Conservation (phyloP, 1,140 invertebrate species). For the Drosophila eugracilis region DNA sequence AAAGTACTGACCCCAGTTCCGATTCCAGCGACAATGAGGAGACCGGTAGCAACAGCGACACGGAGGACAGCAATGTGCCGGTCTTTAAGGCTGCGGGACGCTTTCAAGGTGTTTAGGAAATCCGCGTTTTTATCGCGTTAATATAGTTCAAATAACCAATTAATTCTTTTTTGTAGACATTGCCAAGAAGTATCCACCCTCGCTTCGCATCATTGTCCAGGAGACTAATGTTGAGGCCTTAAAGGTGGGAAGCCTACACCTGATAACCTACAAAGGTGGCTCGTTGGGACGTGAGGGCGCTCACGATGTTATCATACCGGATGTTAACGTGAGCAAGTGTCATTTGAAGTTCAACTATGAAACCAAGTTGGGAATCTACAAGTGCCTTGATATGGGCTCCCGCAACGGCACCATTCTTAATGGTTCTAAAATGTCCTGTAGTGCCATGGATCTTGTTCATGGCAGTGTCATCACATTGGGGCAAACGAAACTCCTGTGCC, state of each 20-base stretch:
- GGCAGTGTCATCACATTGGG: conserved; percentile 90
- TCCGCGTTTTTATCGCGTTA: conserved; percentile 59
- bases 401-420: conserved; percentile 95
- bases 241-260: conserved; percentile 91
- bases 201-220: conserved; percentile 93
- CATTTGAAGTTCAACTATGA: conserved; percentile 92
- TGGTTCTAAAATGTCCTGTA: conserved; percentile 90
- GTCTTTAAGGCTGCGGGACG: conserved; percentile 73
- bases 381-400: conserved; percentile 92
- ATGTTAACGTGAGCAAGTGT: conserved; percentile 93
- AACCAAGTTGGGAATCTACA: conserved; percentile 87
- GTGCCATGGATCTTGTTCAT: conserved; percentile 88
- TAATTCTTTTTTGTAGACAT: conserved; percentile 86
- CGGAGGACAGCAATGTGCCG: conserved; percentile 76
- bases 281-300: conserved; percentile 93
- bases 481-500: conserved; percentile 91
- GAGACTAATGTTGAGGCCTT: conserved; percentile 89
- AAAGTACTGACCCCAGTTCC: conserved; percentile 48
- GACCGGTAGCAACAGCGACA: conserved; percentile 35
- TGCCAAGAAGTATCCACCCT: conserved; percentile 91
- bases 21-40: conserved; percentile 37
- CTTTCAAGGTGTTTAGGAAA: conserved; percentile 77
- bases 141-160: not conserved
- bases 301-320: conserved; percentile 90
- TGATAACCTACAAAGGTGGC: conserved; percentile 95